These are phyloP conservation scores for Trachops cirrhosus DNA, from an alignment of 2,797 vertebrate species.

Conservation along the genomic window DNA sequence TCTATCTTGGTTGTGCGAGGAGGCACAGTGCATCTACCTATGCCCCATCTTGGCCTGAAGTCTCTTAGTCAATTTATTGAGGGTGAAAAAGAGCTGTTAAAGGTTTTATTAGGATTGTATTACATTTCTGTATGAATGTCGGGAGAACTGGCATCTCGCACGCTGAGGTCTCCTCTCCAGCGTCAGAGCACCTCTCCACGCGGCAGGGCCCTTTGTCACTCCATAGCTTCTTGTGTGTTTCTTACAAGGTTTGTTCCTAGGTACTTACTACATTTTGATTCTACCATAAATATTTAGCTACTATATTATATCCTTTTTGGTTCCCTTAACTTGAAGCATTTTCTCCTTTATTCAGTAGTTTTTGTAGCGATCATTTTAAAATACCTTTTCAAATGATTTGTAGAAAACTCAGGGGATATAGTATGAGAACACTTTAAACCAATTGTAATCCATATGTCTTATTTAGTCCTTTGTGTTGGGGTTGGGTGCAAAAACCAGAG, in stretches of 20 bases:
- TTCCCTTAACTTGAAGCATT: background rate
- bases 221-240: background rate
- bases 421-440: background rate
- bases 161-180: background rate
- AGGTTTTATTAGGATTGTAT: rapidly evolving
- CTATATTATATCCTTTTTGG: background rate
- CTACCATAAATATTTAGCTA: background rate
- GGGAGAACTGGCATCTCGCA: background rate
- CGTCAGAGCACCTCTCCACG: background rate
- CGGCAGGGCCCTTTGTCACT: background rate
- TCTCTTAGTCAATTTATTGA: too few relatives aligned
- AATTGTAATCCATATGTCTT: background rate
- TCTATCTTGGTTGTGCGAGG: too few relatives aligned
- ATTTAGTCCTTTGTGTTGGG: background rate
- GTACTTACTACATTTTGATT: background rate
- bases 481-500: background rate
- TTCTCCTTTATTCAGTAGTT: background rate
- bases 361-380: background rate
- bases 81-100: background rate
- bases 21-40: too few relatives aligned
- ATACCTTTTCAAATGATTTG: background rate
- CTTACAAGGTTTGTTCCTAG: background rate
- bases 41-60: too few relatives aligned
- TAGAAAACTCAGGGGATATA: background rate
- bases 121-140: background rate